Conservation (phyloP, 1,140 invertebrate genomes). For the Bursaphelenchus mucronatus region DNA sequence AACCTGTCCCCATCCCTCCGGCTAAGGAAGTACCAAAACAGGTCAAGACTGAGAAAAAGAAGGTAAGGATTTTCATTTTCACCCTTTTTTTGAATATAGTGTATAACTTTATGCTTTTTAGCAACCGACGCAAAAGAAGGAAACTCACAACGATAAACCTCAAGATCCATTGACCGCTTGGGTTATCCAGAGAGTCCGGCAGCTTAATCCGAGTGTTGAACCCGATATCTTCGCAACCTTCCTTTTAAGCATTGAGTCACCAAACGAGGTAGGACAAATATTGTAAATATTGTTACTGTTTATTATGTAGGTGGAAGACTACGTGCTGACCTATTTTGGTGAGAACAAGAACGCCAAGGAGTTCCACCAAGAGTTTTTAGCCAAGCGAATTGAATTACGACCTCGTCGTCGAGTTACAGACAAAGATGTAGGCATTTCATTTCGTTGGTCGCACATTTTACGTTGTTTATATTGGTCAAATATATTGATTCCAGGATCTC, state of each 20-base stretch:
- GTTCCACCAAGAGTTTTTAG: slow-evolving; percentile 47
- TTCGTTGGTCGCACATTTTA: slow-evolving; percentile 15
- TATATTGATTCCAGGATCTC: slow-evolving; percentile 34
- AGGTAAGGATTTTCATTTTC: neutral
- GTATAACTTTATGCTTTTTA: slow-evolving; percentile 1
- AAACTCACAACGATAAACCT: slow-evolving; percentile 9
- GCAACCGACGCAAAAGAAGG: slow-evolving; percentile 19
- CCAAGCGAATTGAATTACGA: slow-evolving; percentile 44
- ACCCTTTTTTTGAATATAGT: neutral
- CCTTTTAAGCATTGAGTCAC: slow-evolving; percentile 36
- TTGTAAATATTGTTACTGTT: neutral
- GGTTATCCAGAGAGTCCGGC: slow-evolving; percentile 35
- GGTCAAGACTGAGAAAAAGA: slow-evolving; percentile 19
- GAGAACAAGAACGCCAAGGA: slow-evolving; percentile 41
- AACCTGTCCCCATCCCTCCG: slow-evolving; percentile 20
- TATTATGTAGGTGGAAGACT: slow-evolving; percentile 39
- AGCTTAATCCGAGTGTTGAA: slow-evolving; percentile 42
- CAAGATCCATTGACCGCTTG: slow-evolving; percentile 30
- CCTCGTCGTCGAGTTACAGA: slow-evolving; percentile 24
- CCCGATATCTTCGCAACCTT: slow-evolving; percentile 38
- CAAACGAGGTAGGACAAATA: slow-evolving; percentile 34
- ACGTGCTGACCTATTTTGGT: slow-evolving; percentile 44
- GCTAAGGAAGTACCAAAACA: slow-evolving; percentile 11
- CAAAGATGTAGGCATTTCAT: slow-evolving; percentile 35
- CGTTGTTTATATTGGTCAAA: slow-evolving; percentile 3